Evolutionary conservation across 2,797 vertebrate species (phyloP).

Genomic region (Channa striata): DNA sequence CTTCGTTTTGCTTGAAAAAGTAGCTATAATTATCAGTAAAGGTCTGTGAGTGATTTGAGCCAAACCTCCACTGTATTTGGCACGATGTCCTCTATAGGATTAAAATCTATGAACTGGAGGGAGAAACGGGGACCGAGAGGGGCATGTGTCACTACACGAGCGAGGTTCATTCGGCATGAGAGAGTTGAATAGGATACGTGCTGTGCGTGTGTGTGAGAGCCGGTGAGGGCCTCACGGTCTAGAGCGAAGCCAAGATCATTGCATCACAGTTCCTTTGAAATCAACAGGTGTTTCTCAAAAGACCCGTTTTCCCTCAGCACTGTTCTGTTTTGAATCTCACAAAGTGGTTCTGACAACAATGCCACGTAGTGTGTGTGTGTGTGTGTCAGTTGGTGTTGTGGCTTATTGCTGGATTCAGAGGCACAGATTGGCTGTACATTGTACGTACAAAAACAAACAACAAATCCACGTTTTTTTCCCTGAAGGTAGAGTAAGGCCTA

Average conservation of each 20-base stretch:
- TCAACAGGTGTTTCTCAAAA: conserved; percentile 79
- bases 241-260: conserved; percentile 71
- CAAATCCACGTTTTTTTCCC: conserved; percentile 5
- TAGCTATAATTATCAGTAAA: conserved; percentile 27
- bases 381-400: conserved; percentile 4
- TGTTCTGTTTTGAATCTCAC: conserved; percentile 71
- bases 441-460: not conserved
- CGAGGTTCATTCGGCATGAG: conserved; percentile 58
- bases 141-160: conserved; percentile 68
- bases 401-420: conserved; percentile 12
- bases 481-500: not conserved
- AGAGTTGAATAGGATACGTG: conserved; percentile 64
- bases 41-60: conserved; percentile 24
- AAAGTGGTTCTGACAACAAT: conserved; percentile 56
- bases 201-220: conserved; percentile 64
- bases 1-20: conserved; percentile 34
- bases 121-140: conserved; percentile 51
- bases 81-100: conserved; percentile 29
- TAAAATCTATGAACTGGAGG: conserved; percentile 26
- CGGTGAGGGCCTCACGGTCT: conserved; percentile 63
- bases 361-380: conserved; percentile 24
- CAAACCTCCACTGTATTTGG: conserved; percentile 19
- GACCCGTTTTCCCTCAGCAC: conserved; percentile 56
- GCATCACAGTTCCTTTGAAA: conserved; percentile 78
- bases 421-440: not conserved